Evolutionary conservation across 1,140 invertebrate species (phyloP).

Genomic region (Conus ventricosus): DNA sequence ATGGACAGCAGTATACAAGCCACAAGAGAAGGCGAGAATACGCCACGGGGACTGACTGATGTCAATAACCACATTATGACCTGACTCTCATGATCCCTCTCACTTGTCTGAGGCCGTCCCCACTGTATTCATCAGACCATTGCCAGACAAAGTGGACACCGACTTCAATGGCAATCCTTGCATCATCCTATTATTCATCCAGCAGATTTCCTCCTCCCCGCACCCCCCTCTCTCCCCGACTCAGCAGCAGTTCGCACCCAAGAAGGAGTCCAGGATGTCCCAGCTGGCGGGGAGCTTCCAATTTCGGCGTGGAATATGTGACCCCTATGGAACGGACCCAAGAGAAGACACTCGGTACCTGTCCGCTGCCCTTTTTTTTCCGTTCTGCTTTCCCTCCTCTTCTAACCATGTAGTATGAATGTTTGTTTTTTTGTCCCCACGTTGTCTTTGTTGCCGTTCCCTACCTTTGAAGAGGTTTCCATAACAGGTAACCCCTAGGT

Average conservation of each 20-base stretch:
- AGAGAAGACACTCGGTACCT: constrained; percentile 42
- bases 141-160: not conserved
- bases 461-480: not conserved
- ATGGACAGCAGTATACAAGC: too few relatives aligned
- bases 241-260: constrained; percentile 36
- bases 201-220: constrained; percentile 24
- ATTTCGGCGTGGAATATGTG: constrained; percentile 36
- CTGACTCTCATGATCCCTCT: too few relatives aligned
- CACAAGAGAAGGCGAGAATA: too few relatives aligned
- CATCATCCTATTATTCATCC: constrained; percentile 14
- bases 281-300: constrained; percentile 38
- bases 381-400: not conserved
- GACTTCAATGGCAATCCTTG: constrained; percentile 14
- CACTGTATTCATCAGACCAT: constrained; percentile 38
- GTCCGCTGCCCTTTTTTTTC: not conserved
- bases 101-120: not conserved
- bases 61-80: too few relatives aligned
- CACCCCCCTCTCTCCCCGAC: constrained; percentile 36
- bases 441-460: not conserved
- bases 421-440: not conserved
- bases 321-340: constrained; percentile 7
- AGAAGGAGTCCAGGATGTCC: constrained; percentile 46
- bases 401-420: not conserved
- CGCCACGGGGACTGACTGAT: too few relatives aligned
- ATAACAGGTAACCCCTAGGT: not conserved